Evolutionary conservation across 2,113 vertebrate species (phyloP).

Genomic region (Periophthalmus modestus): DNA sequence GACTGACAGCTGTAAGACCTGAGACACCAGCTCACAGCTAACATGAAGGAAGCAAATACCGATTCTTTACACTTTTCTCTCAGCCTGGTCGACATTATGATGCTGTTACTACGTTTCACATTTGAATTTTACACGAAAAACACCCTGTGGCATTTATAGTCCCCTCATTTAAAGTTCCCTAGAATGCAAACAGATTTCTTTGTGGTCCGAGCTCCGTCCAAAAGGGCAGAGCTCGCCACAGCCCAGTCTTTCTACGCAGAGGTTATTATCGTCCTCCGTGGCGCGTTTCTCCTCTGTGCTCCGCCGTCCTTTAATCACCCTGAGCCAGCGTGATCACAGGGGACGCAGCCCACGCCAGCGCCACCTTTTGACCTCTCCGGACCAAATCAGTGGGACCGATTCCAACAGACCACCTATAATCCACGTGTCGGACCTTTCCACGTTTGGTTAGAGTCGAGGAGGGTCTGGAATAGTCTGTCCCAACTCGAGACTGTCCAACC

Average conservation of each 20-base stretch:
- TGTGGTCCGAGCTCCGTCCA: neutral
- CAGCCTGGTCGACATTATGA: too few relatives aligned
- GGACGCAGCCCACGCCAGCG: neutral
- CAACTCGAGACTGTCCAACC: too few relatives aligned
- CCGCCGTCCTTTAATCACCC: conserved; percentile 23
- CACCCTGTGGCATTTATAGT: too few relatives aligned
- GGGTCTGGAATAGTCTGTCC: too few relatives aligned
- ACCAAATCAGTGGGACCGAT: neutral
- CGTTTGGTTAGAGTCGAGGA: too few relatives aligned
- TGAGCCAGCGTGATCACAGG: conserved; percentile 25
- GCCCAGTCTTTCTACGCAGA: neutral
- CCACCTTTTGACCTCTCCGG: conserved; percentile 21
- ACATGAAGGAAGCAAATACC: too few relatives aligned
- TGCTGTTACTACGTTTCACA: too few relatives aligned
- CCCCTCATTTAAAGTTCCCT: neutral
- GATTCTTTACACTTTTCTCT: too few relatives aligned
- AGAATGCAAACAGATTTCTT: neutral
- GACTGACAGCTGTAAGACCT: too few relatives aligned
- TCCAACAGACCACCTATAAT: neutral
- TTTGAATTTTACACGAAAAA: too few relatives aligned
- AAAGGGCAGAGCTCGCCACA: conserved; percentile 20
- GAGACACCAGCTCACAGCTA: too few relatives aligned
- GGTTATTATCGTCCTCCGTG: conserved; percentile 24
- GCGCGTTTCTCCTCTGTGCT: conserved; percentile 12
- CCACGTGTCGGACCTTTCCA: neutral